Conservation (phyloP, 2,888 invertebrate species). For the Drosophila helvetica region DNA sequence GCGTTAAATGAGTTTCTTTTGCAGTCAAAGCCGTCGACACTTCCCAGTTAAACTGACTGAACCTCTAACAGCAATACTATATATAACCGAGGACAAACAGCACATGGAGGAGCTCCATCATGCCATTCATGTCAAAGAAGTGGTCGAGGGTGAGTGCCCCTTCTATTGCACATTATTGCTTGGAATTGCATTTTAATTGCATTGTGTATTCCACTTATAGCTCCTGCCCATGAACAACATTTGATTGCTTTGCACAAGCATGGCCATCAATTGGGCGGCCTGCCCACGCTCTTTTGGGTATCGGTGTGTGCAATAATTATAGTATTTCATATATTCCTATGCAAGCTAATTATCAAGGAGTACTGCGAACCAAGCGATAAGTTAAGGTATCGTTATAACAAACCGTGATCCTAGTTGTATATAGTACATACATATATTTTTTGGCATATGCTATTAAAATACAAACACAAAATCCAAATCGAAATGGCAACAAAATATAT, state of each 20-base stretch:
- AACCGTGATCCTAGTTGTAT: slow-evolving; percentile 85
- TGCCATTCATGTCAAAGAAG: slow-evolving; percentile 94
- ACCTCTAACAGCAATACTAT: slow-evolving; percentile 94
- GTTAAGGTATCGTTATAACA: slow-evolving; percentile 89
- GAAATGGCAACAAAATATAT: slow-evolving; percentile 2
- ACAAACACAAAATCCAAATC: slow-evolving; percentile 8
- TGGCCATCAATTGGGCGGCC: slow-evolving; percentile 94
- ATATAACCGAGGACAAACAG: slow-evolving; percentile 93
- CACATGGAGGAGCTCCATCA: slow-evolving; percentile 96
- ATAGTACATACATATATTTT: slow-evolving; percentile 32
- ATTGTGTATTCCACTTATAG: slow-evolving; percentile 83
- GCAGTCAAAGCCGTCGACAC: slow-evolving; percentile 84
- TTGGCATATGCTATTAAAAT: slow-evolving; percentile 39
- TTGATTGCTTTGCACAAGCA: slow-evolving; percentile 95
- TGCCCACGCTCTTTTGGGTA: slow-evolving; percentile 96
- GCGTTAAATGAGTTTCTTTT: slow-evolving; percentile 14
- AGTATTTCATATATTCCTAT: slow-evolving; percentile 96
- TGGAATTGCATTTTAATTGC: slow-evolving; percentile 2
- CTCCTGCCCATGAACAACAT: slow-evolving; percentile 95
- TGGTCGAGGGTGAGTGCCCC: slow-evolving; percentile 86
- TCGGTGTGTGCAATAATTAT: slow-evolving; percentile 94
- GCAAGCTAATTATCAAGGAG: slow-evolving; percentile 95
- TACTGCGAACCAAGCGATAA: slow-evolving; percentile 90
- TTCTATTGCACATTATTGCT: neutral
- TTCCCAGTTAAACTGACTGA: slow-evolving; percentile 96